These are phyloP conservation scores for Sterrhoptilus dennistouni DNA, from an alignment of 2,113 vertebrate species.

Conservation along the genomic window DNA sequence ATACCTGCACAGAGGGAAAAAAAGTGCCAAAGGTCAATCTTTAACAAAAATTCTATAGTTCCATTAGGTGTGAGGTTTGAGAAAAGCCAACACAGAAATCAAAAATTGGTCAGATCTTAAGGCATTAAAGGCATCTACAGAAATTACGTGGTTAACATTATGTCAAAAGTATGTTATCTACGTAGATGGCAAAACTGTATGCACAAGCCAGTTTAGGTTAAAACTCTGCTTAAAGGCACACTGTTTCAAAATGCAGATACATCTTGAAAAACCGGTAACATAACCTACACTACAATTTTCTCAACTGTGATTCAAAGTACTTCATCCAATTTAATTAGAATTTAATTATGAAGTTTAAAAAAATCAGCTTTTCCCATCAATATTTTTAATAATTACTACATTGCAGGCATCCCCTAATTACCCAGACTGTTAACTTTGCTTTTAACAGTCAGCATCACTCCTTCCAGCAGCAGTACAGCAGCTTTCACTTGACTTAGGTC, in stretches of 20 bases:
- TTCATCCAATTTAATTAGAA: neutral
- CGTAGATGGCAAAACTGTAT: neutral
- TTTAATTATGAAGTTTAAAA: neutral
- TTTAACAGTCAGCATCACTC: neutral
- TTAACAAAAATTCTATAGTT: slow-evolving; percentile 8
- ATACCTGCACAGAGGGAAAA: slow-evolving; percentile 80
- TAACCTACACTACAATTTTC: neutral
- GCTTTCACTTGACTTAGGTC: neutral
- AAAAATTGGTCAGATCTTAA: neutral
- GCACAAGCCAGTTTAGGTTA: neutral
- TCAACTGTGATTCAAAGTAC: neutral
- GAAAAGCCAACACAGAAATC: neutral
- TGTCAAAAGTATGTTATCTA: neutral
- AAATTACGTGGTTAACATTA: neutral
- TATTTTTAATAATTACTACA: neutral
- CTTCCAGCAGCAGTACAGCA: neutral
- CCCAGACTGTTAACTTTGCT: neutral
- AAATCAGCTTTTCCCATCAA: neutral
- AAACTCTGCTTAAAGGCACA: neutral
- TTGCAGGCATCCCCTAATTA: neutral
- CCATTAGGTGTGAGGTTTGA: neutral
- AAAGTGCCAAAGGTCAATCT: neutral
- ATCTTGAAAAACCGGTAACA: neutral
- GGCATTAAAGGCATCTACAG: neutral
- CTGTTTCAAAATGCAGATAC: neutral